Evolutionary conservation across 2,888 invertebrate species (phyloP).

Genomic region (Imbricaverruca yamaguchii): DNA sequence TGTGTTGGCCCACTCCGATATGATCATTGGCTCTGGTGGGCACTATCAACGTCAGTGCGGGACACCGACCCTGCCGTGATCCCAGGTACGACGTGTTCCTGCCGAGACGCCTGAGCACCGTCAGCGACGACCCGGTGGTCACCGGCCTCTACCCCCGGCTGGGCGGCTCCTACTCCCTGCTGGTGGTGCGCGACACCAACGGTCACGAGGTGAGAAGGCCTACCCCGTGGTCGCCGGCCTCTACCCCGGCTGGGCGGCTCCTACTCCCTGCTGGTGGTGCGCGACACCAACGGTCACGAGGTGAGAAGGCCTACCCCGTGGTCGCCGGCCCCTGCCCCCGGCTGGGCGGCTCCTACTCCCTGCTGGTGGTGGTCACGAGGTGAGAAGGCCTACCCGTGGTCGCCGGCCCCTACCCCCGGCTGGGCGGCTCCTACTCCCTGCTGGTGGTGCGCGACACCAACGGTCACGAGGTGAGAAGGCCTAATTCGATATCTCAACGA

Average conservation of each 20-base stretch:
- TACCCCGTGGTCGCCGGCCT: too few relatives aligned
- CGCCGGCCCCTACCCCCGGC: neutral
- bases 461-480: neutral
- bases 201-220: neutral
- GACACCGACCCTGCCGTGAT: too few relatives aligned
- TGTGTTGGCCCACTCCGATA: too few relatives aligned
- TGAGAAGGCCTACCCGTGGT: neutral
- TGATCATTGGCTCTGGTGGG: too few relatives aligned
- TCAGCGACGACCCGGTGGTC: neutral
- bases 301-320: neutral
- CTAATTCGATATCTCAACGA: too few relatives aligned
- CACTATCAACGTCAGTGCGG: too few relatives aligned
- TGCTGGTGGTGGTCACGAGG: slow-evolving; percentile 13
- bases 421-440: neutral
- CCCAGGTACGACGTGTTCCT: neutral
- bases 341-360: neutral
- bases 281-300: neutral
- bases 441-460: neutral
- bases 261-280: slow-evolving; percentile 2
- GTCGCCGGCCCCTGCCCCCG: too few relatives aligned
- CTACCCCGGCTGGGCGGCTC: neutral
- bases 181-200: neutral
- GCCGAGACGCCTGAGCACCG: neutral
- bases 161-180: neutral
- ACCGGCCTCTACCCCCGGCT: neutral